phyloP scores from a whole-genome alignment of 2,888 invertebrate species.

The Noctua janthe region DNA sequence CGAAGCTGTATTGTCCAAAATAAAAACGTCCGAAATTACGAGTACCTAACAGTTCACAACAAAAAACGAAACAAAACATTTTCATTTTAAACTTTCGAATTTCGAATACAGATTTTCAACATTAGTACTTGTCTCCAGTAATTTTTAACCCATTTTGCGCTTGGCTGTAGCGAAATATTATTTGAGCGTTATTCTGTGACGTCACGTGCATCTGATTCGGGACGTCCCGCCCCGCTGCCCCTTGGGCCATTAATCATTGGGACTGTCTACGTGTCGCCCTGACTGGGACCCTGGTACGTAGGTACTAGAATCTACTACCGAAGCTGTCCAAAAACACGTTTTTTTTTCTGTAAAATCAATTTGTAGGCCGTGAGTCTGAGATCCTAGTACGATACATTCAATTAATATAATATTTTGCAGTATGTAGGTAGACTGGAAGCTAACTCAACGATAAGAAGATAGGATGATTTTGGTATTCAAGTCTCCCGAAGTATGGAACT shows the following conservation, averaged over 20 bases:
- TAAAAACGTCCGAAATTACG: constrained; percentile 11
- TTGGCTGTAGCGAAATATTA: constrained; percentile 77
- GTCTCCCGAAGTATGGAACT: background rate
- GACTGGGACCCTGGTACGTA: constrained; percentile 67
- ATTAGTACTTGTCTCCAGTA: constrained; percentile 64
- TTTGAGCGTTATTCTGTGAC: constrained; percentile 81
- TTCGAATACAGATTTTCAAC: constrained; percentile 62
- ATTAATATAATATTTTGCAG: background rate
- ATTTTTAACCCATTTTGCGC: constrained; percentile 70
- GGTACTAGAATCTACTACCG: constrained; percentile 44
- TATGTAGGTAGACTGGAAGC: background rate
- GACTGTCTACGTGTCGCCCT: constrained; percentile 82
- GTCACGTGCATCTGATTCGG: constrained; percentile 88
- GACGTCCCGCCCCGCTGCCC: constrained; percentile 75
- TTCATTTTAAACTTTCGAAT: constrained; percentile 62
- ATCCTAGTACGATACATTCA: background rate
- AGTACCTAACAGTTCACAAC: constrained; percentile 34
- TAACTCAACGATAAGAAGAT: background rate
- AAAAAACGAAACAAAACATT: constrained; percentile 41
- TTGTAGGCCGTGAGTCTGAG: background rate
- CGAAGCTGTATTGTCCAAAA: background rate
- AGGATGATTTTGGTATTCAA: constrained; percentile 22
- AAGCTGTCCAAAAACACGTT: constrained; percentile 45
- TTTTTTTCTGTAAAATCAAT: constrained; percentile 44
- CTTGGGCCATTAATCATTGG: constrained; percentile 82